A percentile compares a stretch with the other conserved stretches of the same genome.
Conservation (phyloP, 2,888 invertebrate genomes). For the Ormyrus thymus region DNA sequence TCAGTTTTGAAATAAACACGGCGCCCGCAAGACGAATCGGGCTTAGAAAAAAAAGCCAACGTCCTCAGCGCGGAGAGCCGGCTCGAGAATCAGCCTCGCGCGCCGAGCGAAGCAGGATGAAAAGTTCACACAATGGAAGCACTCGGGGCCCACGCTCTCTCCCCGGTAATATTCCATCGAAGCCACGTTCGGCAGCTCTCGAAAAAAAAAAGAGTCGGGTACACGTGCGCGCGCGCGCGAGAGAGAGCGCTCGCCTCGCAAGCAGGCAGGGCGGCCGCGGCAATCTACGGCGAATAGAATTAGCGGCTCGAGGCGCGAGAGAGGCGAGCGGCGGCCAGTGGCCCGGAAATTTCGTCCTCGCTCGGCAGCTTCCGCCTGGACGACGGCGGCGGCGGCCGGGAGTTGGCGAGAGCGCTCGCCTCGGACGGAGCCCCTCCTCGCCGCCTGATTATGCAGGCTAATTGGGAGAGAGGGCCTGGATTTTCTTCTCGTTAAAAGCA, state of each 20-base stretch:
- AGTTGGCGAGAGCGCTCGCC: not conserved
- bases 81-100: no score
- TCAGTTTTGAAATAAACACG: no score
- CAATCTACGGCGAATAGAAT: conserved; percentile 29
- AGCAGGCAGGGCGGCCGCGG: not conserved
- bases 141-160: no score
- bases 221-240: fast-evolving
- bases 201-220: no score
- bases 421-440: not conserved
- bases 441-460: conserved; percentile 32
- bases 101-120: no score
- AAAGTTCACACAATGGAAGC: no score
- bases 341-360: conserved; percentile 34
- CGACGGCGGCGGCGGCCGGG: not conserved
- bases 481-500: not conserved
- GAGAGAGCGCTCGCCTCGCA: no score
- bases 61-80: no score
- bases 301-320: not conserved
- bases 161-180: no score
- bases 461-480: not conserved
- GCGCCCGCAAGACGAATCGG: no score
- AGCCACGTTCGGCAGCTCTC: no score
- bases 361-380: not conserved
- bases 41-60: no score
- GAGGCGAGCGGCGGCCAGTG: conserved; percentile 1